phyloP scores from a whole-genome alignment of 2,113 vertebrate species.

The Lepidothrix coronata region DNA sequence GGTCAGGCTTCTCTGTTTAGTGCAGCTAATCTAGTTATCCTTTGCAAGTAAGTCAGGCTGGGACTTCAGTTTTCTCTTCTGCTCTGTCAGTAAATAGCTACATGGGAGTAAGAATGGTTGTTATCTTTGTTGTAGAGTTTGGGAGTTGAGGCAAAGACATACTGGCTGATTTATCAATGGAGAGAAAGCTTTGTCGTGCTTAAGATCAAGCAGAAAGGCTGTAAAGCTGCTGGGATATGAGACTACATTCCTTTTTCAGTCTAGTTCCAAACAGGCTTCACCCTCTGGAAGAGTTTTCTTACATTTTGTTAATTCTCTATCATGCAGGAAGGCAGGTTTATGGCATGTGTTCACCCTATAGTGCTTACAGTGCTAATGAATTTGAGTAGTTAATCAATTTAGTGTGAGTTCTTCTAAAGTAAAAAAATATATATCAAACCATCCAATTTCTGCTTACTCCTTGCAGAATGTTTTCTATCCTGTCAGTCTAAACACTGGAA shows the following conservation, averaged over 20 bases:
- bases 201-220: neutral
- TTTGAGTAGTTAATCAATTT: constrained; percentile 28
- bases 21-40: neutral
- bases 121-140: neutral
- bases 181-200: neutral
- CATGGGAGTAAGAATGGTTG: neutral
- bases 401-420: neutral
- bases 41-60: neutral
- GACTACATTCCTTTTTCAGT: neutral
- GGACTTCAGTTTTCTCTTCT: neutral
- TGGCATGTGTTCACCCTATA: neutral
- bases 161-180: neutral
- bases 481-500: constrained; percentile 72
- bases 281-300: neutral
- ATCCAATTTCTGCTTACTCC: constrained; percentile 58
- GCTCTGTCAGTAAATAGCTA: neutral
- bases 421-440: neutral
- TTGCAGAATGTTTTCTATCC: constrained; percentile 71
- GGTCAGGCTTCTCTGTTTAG: neutral
- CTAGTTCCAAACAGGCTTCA: neutral
- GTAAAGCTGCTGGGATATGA: neutral
- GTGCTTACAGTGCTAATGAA: neutral
- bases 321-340: neutral
- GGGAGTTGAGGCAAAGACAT: neutral
- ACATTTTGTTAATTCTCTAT: neutral